Evolutionary conservation across 2,888 invertebrate species (phyloP), one percentile per base, ranked within the genome.

Genomic region (Netelia inedita): DNA sequence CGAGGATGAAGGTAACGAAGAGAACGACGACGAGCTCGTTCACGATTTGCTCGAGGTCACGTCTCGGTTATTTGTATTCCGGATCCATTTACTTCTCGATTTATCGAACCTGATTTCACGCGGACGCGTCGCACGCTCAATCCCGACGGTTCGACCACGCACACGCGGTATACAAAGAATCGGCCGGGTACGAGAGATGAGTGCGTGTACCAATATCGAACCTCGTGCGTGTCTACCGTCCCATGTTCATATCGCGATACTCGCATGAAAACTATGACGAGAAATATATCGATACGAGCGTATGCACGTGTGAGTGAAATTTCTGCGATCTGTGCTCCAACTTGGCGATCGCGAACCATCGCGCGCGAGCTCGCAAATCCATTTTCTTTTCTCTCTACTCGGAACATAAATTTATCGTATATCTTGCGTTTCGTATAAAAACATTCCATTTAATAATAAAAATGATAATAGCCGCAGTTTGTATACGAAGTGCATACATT

Each of bases 71-170:
- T 88, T 88, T 85, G 87, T 88, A 87, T 87, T 87, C 88, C 87
- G 89, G 88, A 88, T 89, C 88, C 89, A 79, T 85, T 82, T 80
- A 72, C 82, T 85, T 79, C 91, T 90, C 89, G 91, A 92, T 91
- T 92, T 92, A 91, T 92, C 90, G 91, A 88, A 82, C 82, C 79
- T 72, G 79, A 82, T 85, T 82, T 85, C 83, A 83, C 83, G 83
- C 83, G 83, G 80, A 83, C 83, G 71, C 83, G 74, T 61, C 73
- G 82, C 78, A 78, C 82, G 82, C 79, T 71, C 83, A 79, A 83
- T 79, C 83, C 75, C 82, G 76, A 76, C 53, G 71, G 41, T 74
- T 76, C 57, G 61, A 82, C 59, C 83, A 83, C 79, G 80, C 85
- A 80, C 79, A 74, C 71, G 63, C 73, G 63, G 55, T 46, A 46